Evolutionary conservation across 2,113 vertebrate species (phyloP), one percentile per base, ranked within the genome.

Genomic region (Zeus faber): DNA sequence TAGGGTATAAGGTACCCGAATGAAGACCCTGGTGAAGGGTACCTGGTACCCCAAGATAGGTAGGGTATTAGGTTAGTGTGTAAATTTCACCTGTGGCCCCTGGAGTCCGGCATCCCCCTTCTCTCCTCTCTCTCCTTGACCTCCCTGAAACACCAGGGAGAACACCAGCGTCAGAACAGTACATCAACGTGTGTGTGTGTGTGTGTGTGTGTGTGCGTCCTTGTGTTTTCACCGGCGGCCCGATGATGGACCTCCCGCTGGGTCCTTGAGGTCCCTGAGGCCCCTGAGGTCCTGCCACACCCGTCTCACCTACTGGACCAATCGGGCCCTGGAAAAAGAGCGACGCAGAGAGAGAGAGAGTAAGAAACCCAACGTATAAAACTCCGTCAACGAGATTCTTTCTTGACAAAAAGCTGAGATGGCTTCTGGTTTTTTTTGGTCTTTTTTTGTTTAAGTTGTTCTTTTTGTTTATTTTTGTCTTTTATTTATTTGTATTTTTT

Each of bases 161-260:
- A 37, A 14, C 13, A 37, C 33, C 4, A 37, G 13, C 3, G 3
- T 37, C 6, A 37, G 6, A 6, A 29, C 33, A 37, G 6, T 6
- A 14, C 6, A 37, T 10, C 6, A 37, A 6, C n/a, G 23, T 46
- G 40, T 44, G 13, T 39, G 29, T 39, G 24, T 26, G 18, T 49
- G 33, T 21, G n/a, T 37, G 24, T 33, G 37, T 45, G n/a, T 29
- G 22, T 23, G 25, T 29, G 39, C 31, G 45, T 47, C 23, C 24
- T 14, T 23, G 13, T 24, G 16, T 23, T 18, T 49, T 22, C 82
- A 99, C 97, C 17, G 90, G 89, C 55, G 87, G 84, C n/a, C 97
- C 97, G 59, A 96, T 95, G 76, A 99, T 93, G 51, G 97, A 94
- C 58, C 93, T 91, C 25, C 97, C 97, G 29, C 93, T 98, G 49